A percentile compares a stretch with the other conserved stretches of the same genome.
Evolutionary conservation across 1,140 invertebrate species (phyloP).

Genomic region (Pseudomyrmex concolor): DNA sequence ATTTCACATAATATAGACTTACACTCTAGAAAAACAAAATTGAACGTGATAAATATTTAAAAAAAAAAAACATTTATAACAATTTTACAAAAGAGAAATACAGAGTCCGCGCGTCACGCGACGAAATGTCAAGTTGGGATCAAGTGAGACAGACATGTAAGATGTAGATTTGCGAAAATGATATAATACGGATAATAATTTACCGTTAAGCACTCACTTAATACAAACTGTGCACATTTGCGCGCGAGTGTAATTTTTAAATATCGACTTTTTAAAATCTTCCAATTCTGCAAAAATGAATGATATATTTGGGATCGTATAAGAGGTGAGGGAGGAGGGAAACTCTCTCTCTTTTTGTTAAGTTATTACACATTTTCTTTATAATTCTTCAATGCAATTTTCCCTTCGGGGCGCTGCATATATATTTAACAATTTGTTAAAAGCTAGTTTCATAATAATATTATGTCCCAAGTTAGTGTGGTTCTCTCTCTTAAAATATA

Average conservation of each 20-base stretch:
- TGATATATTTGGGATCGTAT: constrained; percentile 70
- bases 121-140: constrained; percentile 63
- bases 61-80: constrained; percentile 74
- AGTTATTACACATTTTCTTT: constrained; percentile 67
- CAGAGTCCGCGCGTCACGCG: constrained; percentile 67
- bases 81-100: constrained; percentile 73
- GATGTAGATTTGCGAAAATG: constrained; percentile 31
- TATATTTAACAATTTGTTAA: constrained; percentile 82
- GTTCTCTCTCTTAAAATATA: constrained; percentile 78
- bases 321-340: constrained; percentile 66
- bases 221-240: constrained; percentile 45
- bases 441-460: constrained; percentile 81
- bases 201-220: constrained; percentile 60
- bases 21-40: constrained; percentile 70
- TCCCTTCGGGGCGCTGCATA: constrained; percentile 67
- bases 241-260: constrained; percentile 47
- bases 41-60: constrained; percentile 77
- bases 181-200: constrained; percentile 57
- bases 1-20: constrained; percentile 56
- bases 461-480: constrained; percentile 83
- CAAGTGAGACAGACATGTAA: constrained; percentile 41
- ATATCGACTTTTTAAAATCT: constrained; percentile 23
- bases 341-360: constrained; percentile 73
- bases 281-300: constrained; percentile 66
- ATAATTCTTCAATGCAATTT: constrained; percentile 75